Percentiles rank a stretch among this genome's conserved stretches.
Conservation (phyloP, 2,888 invertebrate species). For the Chirona hameri region DNA sequence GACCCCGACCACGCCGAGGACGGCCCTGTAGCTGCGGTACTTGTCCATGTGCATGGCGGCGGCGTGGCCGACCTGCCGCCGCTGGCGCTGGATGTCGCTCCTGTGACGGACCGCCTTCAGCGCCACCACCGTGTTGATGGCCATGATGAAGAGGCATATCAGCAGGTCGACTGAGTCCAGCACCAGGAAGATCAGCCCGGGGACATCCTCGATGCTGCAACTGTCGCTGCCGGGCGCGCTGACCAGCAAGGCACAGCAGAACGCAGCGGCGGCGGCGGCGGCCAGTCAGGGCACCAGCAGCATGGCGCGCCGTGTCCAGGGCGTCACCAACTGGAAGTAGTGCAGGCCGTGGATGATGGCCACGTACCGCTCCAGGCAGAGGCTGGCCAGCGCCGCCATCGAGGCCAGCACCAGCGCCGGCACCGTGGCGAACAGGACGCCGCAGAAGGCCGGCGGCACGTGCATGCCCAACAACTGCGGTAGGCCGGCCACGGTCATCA, state of each 20-base stretch:
- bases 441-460: not conserved
- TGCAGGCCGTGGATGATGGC: constrained; percentile 8
- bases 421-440: not conserved
- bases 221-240: not conserved
- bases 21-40: not conserved
- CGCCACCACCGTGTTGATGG: not conserved
- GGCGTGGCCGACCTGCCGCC: not conserved
- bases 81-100: not conserved
- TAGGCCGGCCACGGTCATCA: not conserved
- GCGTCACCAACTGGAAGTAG: not conserved
- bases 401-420: not conserved
- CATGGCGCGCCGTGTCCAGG: not conserved
- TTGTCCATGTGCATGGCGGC: not conserved
- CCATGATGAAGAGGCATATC: not conserved
- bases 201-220: not conserved
- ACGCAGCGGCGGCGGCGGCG: not conserved
- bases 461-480: not conserved
- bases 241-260: not conserved
- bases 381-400: constrained; percentile 2
- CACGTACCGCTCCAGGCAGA: not conserved
- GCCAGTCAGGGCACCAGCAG: not conserved
- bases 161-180: not conserved
- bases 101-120: not conserved
- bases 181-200: not conserved
- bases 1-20: not conserved